Evolutionary conservation across 2,113 vertebrate species (phyloP), one percentile per base, ranked within the genome.

Genomic region (Spermophilus dauricus): DNA sequence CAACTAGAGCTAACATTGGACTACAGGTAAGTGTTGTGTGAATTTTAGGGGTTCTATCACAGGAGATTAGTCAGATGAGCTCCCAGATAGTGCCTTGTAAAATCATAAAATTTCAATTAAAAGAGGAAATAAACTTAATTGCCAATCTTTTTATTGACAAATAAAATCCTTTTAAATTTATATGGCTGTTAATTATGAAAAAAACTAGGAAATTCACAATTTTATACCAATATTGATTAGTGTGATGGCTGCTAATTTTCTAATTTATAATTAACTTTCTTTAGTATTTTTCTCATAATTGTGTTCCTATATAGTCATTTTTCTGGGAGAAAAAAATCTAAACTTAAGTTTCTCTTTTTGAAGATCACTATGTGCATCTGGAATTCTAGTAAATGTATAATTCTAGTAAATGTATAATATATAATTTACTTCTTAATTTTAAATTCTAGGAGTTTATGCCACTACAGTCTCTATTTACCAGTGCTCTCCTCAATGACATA

Each of bases 361-460:
- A 89, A 91, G 81, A 88, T 73, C 28, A 51, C 2, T 76, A 12
- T 63, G 5, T 53, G 11, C 5, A 0, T 65, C n/a, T 89, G 86
- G 51, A 96, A 91, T 10, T 65, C n/a, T 73, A 76, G 45, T 42
- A 42, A 42, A 42, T 42, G 42, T 42, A 42, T 42, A 42, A 42
- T 42, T 42, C 42, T 42, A 42, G 42, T 42, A 42, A 42, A 42
- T 42, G 42, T 42, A 42, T 42, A 42, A 42, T 42, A 5, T 42
- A 42, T 45, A 45, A 7, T 77, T 83, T 94, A 53, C 82, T 94
- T 80, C 96, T 96, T 51, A 89, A 80, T 97, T 75, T 96, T 94
- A 13, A 75, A 97, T 98, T 98, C 45, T 97, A 99, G 99, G 99
- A 99, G 89, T 99, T 99, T 93, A 99, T 99, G 99, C 99, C 99